Evolutionary conservation across 2,888 invertebrate genomes (phyloP), one percentile per base, ranked within the genome.

Genomic region (Liopterus haemorrhoidalis): DNA sequence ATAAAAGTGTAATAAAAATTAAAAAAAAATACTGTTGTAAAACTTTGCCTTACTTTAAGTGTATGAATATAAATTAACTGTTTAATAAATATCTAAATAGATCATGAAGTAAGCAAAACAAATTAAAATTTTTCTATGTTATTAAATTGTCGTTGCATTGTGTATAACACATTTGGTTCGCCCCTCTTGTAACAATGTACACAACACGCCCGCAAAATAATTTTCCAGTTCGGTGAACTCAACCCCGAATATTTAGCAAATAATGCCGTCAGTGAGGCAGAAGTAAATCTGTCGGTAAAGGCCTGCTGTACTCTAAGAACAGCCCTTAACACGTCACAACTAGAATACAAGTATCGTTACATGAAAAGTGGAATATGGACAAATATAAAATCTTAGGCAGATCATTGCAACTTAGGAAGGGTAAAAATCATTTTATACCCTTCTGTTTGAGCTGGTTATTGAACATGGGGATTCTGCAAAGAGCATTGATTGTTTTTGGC

Each of bases 171-270:
- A 19, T 30, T 37, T 18, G 22, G 33, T 31, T 22, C 43, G 31
- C 50, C 39, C 43, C 48, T 49, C 48, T 51, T 55, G 59, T 58
- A 63, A 64, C 63, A 63, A 64, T 63, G 54, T 55, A 59, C 55
- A 60, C 54, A 52, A 54, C 61, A 63, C 63, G 63, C 64, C 64
- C 64, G 65, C 64, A 66, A 67, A 66, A 66, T 66, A 62, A 67
- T 67, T 66, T 66, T 64, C 61, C 61, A 55, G 57, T 51, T 55
- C 57, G 62, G 48, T 55, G 60, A 50, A 41, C 59, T 35, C 59
- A 54, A 60, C 61, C 63, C 58, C 51, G 58, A 60, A 59, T 60
- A 59, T 60, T 62, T 63, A 58, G 58, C 61, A 56, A 62, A 65
- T 65, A 66, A 67, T 65, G 59, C 57, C 56, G 53, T 49, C 63